phyloP scores from a whole-genome alignment of 2,888 invertebrate genomes.

The Cephus sareptanus region DNA sequence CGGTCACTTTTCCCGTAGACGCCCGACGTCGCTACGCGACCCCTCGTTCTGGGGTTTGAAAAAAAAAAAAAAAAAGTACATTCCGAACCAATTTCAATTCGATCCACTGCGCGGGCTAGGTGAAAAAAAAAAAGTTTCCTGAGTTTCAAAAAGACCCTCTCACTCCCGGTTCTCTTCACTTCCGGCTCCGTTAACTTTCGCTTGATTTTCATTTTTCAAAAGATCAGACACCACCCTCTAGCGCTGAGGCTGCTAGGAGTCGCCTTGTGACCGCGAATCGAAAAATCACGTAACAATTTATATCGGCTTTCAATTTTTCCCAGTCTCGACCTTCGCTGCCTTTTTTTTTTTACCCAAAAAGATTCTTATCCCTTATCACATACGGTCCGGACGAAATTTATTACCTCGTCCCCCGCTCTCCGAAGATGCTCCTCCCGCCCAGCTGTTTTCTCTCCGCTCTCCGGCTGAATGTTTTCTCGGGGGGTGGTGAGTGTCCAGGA shows the following conservation, averaged over 20 bases:
- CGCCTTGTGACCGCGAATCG: no score
- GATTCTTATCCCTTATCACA: neutral
- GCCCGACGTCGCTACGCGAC: neutral
- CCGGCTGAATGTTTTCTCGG: neutral
- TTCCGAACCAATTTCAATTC: slow-evolving; percentile 29
- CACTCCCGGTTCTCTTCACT: no score
- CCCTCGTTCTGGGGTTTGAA: neutral
- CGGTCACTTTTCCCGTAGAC: slow-evolving; percentile 43
- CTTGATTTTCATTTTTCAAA: no score
- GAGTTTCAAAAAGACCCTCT: neutral
- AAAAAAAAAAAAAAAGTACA: slow-evolving; percentile 39
- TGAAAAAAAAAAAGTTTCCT: neutral
- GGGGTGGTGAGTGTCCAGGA: neutral
- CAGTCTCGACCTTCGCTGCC: no score
- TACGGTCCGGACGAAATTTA: neutral
- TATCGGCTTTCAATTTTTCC: no score
- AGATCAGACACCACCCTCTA: no score
- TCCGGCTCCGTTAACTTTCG: no score
- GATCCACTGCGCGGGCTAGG: neutral
- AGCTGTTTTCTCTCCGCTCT: neutral
- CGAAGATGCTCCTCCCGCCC: neutral
- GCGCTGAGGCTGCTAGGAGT: no score
- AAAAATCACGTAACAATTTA: no score
- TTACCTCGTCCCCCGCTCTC: neutral
- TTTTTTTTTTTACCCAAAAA: neutral